A percentile compares a stretch with the other conserved stretches of the same genome.
Evolutionary conservation across 1,140 invertebrate genomes (phyloP).

Genomic region (Lerema accius): DNA sequence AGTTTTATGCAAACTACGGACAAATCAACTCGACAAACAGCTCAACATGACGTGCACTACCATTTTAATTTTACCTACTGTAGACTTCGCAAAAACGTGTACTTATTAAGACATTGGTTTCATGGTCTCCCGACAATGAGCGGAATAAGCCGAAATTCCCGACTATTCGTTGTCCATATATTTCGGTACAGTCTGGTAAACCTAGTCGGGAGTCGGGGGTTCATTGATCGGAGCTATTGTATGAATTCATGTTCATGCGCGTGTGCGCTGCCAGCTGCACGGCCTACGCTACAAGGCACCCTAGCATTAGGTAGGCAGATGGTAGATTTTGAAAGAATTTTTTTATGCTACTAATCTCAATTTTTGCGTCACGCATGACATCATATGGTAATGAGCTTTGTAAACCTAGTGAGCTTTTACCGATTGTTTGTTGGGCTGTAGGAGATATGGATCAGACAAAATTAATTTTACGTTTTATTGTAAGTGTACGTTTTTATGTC

Average conservation of each 20-base stretch:
- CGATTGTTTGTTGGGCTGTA: neutral
- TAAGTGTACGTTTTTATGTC: too few species aligned
- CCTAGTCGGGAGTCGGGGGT: constrained; percentile 11
- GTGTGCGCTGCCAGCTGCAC: constrained; percentile 25
- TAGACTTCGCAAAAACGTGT: too few species aligned
- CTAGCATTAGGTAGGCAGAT: constrained; percentile 18
- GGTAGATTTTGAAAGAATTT: constrained; percentile 30
- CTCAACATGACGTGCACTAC: too few species aligned
- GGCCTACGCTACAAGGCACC: constrained; percentile 11
- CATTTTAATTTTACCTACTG: too few species aligned
- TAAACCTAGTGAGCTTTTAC: constrained; percentile 3
- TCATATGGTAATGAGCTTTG: constrained; percentile 30
- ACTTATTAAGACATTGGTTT: too few species aligned
- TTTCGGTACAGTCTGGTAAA: too few species aligned
- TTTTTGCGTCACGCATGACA: constrained; percentile 30
- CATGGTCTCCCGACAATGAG: too few species aligned
- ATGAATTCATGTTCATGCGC: constrained; percentile 6
- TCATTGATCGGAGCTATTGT: constrained; percentile 31
- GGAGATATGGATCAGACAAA: neutral
- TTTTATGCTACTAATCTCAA: constrained; percentile 26
- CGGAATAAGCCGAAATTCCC: too few species aligned
- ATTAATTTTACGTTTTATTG: neutral
- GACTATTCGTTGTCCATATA: too few species aligned
- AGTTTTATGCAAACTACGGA: too few species aligned
- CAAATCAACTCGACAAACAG: too few species aligned